phyloP scores from a whole-genome alignment of 2,797 vertebrate species.

The Microhierax caerulescens region DNA sequence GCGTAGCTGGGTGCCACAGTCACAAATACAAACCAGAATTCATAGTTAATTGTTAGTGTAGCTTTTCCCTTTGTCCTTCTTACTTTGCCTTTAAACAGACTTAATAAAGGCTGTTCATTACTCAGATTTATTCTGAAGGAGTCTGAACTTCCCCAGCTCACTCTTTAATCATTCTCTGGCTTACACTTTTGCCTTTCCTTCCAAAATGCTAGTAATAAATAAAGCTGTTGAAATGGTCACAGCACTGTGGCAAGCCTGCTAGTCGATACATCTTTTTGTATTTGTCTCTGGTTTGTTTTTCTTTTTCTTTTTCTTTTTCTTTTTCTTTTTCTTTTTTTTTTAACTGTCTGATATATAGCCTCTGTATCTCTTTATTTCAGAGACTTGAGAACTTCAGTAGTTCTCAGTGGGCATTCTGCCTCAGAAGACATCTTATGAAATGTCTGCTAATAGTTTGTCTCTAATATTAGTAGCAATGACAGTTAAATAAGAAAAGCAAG shows the following conservation, averaged over 20 bases:
- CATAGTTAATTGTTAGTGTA: background rate
- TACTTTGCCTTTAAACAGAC: background rate
- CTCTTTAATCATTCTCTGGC: constrained; percentile 41
- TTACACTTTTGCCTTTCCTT: background rate
- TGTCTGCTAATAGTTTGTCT: background rate
- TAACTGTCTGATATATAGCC: background rate
- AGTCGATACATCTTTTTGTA: background rate
- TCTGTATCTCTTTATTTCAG: background rate
- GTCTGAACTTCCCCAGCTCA: background rate
- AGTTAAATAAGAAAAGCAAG: background rate
- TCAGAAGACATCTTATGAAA: background rate
- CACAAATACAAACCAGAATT: background rate
- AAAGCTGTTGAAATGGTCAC: background rate
- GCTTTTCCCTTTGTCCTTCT: constrained; percentile 34
- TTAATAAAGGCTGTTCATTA: background rate
- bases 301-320: no score
- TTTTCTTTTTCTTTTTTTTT: no score
- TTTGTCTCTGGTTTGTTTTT: background rate
- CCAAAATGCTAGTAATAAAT: constrained; percentile 12
- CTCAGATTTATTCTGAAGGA: constrained; percentile 22
- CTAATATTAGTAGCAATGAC: background rate
- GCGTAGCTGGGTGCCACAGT: background rate
- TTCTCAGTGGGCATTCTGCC: background rate
- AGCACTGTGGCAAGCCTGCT: background rate
- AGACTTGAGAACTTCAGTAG: background rate